Conservation (phyloP, 2,797 vertebrate genomes). For the Lutjanus campechanus region DNA sequence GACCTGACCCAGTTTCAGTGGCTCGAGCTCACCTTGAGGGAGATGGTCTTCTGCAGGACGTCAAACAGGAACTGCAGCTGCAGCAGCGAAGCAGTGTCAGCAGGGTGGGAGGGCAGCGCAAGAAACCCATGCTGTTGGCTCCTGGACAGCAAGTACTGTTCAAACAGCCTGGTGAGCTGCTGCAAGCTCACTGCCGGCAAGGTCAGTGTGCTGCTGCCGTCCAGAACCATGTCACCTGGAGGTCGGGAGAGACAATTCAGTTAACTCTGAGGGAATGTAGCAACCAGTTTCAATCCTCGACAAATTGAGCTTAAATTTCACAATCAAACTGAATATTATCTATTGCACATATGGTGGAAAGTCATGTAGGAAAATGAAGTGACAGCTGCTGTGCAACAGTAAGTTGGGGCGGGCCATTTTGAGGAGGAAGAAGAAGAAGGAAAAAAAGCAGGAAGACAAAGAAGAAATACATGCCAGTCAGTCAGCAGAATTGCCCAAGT, state of each 20-base stretch:
- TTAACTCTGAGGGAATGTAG: not conserved
- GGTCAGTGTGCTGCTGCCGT: conserved; percentile 93
- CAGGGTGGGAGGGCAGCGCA: conserved; percentile 94
- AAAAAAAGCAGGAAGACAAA: too few relatives aligned
- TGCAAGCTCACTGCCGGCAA: conserved; percentile 90
- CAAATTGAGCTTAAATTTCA: not conserved
- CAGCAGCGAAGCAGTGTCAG: conserved; percentile 90
- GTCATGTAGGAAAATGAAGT: too few relatives aligned
- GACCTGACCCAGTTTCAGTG: too few relatives aligned
- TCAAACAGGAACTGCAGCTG: conserved; percentile 97
- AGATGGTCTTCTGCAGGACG: conserved; percentile 94
- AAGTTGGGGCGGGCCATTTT: too few relatives aligned
- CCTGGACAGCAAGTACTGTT: conserved; percentile 90
- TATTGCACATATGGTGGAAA: not conserved
- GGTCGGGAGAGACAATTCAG: not conserved
- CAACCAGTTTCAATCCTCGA: not conserved
- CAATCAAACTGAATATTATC: not conserved
- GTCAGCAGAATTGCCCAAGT: too few relatives aligned
- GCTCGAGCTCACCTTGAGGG: conserved; percentile 90
- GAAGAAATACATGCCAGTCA: too few relatives aligned
- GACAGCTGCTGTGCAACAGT: too few relatives aligned
- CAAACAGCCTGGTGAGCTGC: conserved; percentile 91
- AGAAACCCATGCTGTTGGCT: conserved; percentile 90
- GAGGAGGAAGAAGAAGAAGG: too few relatives aligned
- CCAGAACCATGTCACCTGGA: conserved; percentile 91